These are phyloP conservation scores for Rhyacophila evoluta DNA, from an alignment of 2,888 invertebrate species.

Conservation along the genomic window DNA sequence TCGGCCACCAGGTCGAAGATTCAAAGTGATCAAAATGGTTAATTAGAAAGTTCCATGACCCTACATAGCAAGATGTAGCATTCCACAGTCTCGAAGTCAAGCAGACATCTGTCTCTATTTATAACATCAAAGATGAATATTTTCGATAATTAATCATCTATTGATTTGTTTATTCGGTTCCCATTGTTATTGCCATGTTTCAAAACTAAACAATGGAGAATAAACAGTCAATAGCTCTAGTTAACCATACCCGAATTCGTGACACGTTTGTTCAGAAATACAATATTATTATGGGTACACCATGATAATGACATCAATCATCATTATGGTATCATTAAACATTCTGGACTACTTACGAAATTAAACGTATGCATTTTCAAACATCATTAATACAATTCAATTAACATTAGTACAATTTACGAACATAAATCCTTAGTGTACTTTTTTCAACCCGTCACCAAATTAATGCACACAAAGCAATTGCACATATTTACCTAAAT, in stretches of 20 bases:
- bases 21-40: too few species aligned
- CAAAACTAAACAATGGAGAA: constrained; percentile 13
- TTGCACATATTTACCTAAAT: too few species aligned
- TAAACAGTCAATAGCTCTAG: not conserved
- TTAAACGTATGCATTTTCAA: too few species aligned
- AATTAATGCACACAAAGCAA: too few species aligned
- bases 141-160: not conserved
- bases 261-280: not conserved
- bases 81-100: not conserved
- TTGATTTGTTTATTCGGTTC: not conserved
- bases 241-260: not conserved
- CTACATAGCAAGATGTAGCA: too few species aligned
- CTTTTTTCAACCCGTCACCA: too few species aligned
- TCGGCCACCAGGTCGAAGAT: too few species aligned
- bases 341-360: not conserved
- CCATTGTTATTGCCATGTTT: constrained; percentile 14
- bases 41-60: too few species aligned
- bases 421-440: too few species aligned
- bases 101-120: not conserved
- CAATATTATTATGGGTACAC: not conserved
- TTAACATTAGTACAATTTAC: too few species aligned
- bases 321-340: constrained; percentile 4
- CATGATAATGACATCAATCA: not conserved
- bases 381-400: too few species aligned
- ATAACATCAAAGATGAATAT: not conserved